Evolutionary conservation across 2,797 vertebrate genomes (phyloP), one percentile per base, ranked within the genome.

Genomic region (Propithecus deckenii): DNA sequence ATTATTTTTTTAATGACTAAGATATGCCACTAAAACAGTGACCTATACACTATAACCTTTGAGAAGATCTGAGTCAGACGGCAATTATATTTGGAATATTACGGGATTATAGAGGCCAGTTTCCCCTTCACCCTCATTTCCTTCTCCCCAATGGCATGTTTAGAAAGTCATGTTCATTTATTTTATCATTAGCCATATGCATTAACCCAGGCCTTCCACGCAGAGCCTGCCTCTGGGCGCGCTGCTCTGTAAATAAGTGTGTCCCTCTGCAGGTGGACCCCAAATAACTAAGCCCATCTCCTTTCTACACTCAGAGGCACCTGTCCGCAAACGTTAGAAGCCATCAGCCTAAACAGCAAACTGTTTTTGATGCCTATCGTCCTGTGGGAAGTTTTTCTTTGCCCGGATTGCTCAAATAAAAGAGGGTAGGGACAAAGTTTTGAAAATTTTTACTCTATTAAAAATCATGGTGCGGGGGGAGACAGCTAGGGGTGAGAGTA

Each of bases 1-100:
- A 57, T 78, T 89, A 15, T 89, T 86, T 92, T 81, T 85, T 96
- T 89, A 65, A 72, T 93, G 75, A 92, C 72, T 93, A 91, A 92
- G 86, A 89, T 81, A 85, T 15, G 72, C 72, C 43, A 69, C 94
- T 86, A 61, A 65, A 93, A 95, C 91, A 75, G 2, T 9, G 50
- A 69, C 35, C 46, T 90, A 9, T 48, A 57, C 67, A 52, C 38
- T 38, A 32, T 85, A 63, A 96, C 50, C 91, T 87, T 74, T 46
- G 71, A 69, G 90, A 95, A 90, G 89, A 63, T 88, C 69, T 32
- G 35, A 86, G 59, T 95, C 67, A 50, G 50, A 11, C 48, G 23
- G 65, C 88, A 84, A 57, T 95, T 91, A 76, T 30, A 90, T 75
- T 74, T 87, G 86, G 57, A 87, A 79, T 69, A 88, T 69, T 74